A percentile compares a stretch with the other conserved stretches of the same genome.
Conservation (phyloP, 2,797 vertebrate genomes). For the Austrolebias charrua region DNA sequence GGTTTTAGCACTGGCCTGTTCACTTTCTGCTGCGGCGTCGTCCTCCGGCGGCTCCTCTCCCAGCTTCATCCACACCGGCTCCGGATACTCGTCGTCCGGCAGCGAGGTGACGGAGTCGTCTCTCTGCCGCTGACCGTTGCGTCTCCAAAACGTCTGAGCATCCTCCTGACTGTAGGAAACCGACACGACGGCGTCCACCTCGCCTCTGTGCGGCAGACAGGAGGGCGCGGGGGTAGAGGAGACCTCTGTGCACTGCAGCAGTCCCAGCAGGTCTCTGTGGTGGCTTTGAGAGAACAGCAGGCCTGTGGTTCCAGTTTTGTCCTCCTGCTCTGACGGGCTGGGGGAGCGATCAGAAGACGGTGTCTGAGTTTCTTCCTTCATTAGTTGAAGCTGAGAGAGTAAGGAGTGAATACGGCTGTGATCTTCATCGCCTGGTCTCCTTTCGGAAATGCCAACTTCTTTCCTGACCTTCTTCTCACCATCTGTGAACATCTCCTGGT, state of each 20-base stretch:
- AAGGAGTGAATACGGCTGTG: slow-evolving; percentile 81
- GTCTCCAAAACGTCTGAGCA: slow-evolving; percentile 64
- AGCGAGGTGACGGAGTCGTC: slow-evolving; percentile 52
- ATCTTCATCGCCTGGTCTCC: slow-evolving; percentile 68
- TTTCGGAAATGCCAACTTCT: slow-evolving; percentile 7
- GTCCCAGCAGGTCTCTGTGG: slow-evolving; percentile 81
- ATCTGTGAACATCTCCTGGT: slow-evolving; percentile 1
- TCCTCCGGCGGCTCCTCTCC: slow-evolving; percentile 60
- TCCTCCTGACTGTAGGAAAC: slow-evolving; percentile 71
- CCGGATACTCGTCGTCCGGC: slow-evolving; percentile 70
- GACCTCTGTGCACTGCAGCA: slow-evolving; percentile 80
- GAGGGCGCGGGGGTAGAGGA: slow-evolving; percentile 18
- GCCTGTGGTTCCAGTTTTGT: slow-evolving; percentile 65
- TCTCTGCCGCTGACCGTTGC: slow-evolving; percentile 48
- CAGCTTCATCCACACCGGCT: slow-evolving; percentile 69
- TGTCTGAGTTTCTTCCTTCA: slow-evolving; percentile 57
- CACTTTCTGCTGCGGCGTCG: slow-evolving; percentile 39
- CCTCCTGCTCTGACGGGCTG: slow-evolving; percentile 16
- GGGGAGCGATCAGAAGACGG: slow-evolving; percentile 22
- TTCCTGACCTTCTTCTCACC: slow-evolving; percentile 11
- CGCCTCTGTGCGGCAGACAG: slow-evolving; percentile 45
- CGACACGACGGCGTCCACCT: slow-evolving; percentile 63
- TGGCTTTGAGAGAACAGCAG: slow-evolving; percentile 84
- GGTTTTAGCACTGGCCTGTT: slow-evolving; percentile 54
- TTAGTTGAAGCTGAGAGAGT: slow-evolving; percentile 80